phyloP scores from a whole-genome alignment of 2,113 vertebrate genomes.

The Lepidothrix coronata region DNA sequence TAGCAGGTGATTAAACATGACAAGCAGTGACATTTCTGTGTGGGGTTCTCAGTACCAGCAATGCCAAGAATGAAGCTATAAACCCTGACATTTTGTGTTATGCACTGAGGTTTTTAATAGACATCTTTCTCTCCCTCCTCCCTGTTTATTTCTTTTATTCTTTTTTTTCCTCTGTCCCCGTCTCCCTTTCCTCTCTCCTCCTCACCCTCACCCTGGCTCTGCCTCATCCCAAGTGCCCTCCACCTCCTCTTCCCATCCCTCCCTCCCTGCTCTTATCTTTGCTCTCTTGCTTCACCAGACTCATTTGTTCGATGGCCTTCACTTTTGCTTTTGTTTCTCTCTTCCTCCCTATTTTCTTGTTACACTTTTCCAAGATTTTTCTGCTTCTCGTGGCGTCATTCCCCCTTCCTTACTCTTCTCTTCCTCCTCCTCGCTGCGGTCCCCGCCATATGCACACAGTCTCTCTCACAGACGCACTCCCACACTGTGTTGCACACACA shows the following conservation, averaged over 20 bases:
- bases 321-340: neutral
- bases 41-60: slow-evolving; percentile 77
- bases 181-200: neutral
- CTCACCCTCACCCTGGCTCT: neutral
- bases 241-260: neutral
- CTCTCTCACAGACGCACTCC: neutral
- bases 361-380: neutral
- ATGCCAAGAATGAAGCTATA: slow-evolving; percentile 81
- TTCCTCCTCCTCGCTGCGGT: neutral
- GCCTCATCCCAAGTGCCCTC: neutral
- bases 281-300: neutral
- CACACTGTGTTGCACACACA: slow-evolving; percentile 17
- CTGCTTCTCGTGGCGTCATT: neutral
- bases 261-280: neutral
- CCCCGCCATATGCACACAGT: neutral
- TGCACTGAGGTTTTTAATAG: slow-evolving; percentile 81
- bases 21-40: slow-evolving; percentile 85
- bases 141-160: slow-evolving; percentile 65
- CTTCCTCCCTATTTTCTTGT: slow-evolving; percentile 16
- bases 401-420: neutral
- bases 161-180: neutral
- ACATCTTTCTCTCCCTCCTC: slow-evolving; percentile 67
- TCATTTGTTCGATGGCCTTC: neutral
- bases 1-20: slow-evolving; percentile 88
- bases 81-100: slow-evolving; percentile 83